Percentiles rank a stretch among this genome's conserved stretches.
Conservation (phyloP, 2,113 vertebrate genomes). For the Theristicus caerulescens region DNA sequence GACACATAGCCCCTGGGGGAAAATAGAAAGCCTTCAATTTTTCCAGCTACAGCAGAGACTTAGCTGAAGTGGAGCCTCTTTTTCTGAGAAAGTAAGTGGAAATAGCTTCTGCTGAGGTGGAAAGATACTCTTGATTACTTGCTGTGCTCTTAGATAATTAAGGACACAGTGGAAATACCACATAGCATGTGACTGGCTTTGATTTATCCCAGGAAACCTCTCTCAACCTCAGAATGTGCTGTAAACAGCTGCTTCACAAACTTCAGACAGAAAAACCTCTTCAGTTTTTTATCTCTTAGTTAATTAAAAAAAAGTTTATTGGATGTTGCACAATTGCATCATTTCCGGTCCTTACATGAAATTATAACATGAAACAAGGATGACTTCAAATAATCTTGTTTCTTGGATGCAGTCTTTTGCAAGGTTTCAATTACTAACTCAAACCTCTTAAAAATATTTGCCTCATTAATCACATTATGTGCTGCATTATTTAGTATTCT, state of each 20-base stretch:
- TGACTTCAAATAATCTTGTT: constrained; percentile 9
- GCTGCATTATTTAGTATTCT: not conserved
- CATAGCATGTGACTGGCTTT: constrained; percentile 29
- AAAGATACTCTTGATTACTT: constrained; percentile 58
- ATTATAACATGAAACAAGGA: constrained; percentile 18
- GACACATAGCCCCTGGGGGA: not conserved
- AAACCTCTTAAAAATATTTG: constrained; percentile 37
- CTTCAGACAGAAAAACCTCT: not conserved
- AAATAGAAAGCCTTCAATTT: constrained; percentile 40
- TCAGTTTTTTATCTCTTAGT: constrained; percentile 13
- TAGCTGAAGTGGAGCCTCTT: constrained; percentile 21
- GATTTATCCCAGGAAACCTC: constrained; percentile 63
- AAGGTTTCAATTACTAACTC: constrained; percentile 20
- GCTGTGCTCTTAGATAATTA: constrained; percentile 59
- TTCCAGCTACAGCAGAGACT: not conserved
- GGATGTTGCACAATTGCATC: not conserved
- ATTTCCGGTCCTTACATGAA: constrained; percentile 20
- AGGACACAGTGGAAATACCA: constrained; percentile 53
- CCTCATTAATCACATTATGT: constrained; percentile 10
- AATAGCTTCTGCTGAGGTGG: constrained; percentile 50
- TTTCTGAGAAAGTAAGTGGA: constrained; percentile 21
- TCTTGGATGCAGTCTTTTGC: not conserved
- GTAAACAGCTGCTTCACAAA: constrained; percentile 58
- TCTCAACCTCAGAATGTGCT: not conserved
- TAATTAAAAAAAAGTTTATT: not conserved